Evolutionary conservation across 2,797 vertebrate genomes (phyloP), one percentile per base, ranked within the genome.

Genomic region (Sebastes vulpes): DNA sequence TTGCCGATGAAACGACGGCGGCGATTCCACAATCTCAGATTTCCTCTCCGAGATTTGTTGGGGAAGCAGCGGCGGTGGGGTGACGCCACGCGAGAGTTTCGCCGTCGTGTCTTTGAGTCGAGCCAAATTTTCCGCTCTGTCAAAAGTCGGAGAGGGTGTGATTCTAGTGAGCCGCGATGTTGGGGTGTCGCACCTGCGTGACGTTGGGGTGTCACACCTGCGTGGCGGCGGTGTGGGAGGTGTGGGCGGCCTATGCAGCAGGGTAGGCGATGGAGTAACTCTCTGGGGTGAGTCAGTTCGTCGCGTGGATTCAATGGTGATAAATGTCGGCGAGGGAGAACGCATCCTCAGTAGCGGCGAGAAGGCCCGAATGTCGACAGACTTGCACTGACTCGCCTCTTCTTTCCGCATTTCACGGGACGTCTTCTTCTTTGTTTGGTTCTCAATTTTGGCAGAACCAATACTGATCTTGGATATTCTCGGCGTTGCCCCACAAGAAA

Each of bases 291-390:
- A 96, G 67, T 97, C 95, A 1, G 93, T 94, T 80, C 94, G 89
- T 28, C 95, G 93, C 0, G 93, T 97, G 26, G 97, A 98, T 73
- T 98, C 97, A 4, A 98, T 98, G 42, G 96, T 97, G 84, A 98
- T 98, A 57, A 96, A 98, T 1, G 96, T 97, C 11, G 98, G 97
- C 1, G 98, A 98, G 1, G 96, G 96, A 1, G 97, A 95, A 3
- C 95, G 94, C 89, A 94, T 96, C 86, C 95, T 97, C 54, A 97
- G 89, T 14, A 87, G 95, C 0, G 96, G 96, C 7, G 96, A 96
- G 6, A 94, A 92, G 35, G 88, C 75, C 75, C 91, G 96, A n/a
- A 88, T 83, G 26, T 96, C 95, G 0, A 91, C 59, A 2, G 85
- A 68, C 77, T 93, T 97, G 69, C 70, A 73, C 65, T 91, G 91